Percentiles rank a stretch among this genome's conserved stretches.
phyloP scores from a whole-genome alignment of 2,113 vertebrate species.

The Dasyprocta punctata region DNA sequence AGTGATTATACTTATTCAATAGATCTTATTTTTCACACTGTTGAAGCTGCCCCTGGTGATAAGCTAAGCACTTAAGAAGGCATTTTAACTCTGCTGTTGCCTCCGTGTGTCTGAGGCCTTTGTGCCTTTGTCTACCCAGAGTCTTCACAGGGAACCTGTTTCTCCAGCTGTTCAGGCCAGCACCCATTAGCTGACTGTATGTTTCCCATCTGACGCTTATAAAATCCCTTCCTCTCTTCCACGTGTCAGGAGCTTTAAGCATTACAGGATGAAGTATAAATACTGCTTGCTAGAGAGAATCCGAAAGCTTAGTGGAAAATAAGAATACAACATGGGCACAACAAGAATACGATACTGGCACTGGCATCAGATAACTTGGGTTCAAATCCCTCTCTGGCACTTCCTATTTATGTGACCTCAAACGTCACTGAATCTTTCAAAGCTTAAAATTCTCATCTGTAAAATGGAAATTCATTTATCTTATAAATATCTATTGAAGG shows the following conservation, averaged over 20 bases:
- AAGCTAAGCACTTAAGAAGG: neutral
- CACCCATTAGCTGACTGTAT: neutral
- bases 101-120: neutral
- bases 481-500: neutral
- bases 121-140: neutral
- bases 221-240: neutral
- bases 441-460: neutral
- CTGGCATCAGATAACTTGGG: neutral
- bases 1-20: neutral
- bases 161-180: neutral
- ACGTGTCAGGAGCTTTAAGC: neutral
- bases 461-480: neutral
- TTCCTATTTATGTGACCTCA: neutral
- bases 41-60: neutral
- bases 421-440: neutral
- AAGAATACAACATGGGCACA: neutral
- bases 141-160: neutral
- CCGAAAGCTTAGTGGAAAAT: constrained; percentile 8
- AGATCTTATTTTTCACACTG: neutral
- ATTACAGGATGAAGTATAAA: constrained; percentile 36
- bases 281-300: neutral
- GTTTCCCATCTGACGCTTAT: constrained; percentile 9
- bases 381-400: constrained; percentile 40
- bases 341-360: neutral
- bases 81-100: neutral